Base-by-base conservation (phyloP, 2,888 invertebrate species). In the Tricholauxania praeusta region DNA sequence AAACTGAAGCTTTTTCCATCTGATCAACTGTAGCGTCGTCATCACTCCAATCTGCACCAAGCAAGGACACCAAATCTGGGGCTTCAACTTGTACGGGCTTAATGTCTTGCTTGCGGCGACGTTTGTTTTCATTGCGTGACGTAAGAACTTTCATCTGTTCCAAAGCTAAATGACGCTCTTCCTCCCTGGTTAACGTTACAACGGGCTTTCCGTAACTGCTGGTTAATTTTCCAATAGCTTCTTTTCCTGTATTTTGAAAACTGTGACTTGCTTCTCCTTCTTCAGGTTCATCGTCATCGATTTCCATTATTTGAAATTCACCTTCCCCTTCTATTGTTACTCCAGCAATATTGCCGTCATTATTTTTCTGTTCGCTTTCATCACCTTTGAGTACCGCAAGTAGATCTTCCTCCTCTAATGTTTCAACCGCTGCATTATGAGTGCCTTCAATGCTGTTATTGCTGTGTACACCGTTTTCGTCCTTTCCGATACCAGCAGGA, bases 381-480 rank as follows among this genome's bases (percentile, higher is more conserved):
- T 90, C 89, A 78, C 90, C 88, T 28, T 91, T 90, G 51, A 91
- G 82, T 39, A 88, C 87, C 74, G 89, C 90, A 17, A 91, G 88
- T 73, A 88, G 79, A 73, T 88, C 88, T 19, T 84, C 84, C 68
- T 86, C 84, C 15, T 83, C 81, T 12, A 85, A 64, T 0, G 81
- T 66, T 32, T 74, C 71, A 6, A 51, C 14, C 48, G 47, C 59
- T 14, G 67, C 70, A 8, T 72, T 22, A 19, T 60, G 72, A n/a
- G 3, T 19, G 0, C 53, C 57, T 17, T 48, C 15, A 4, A 17
- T 12, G 39, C 52, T 12, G 12, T 7, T 3, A 47, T 22, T 55
- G 55, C 70, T 12, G 51, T 59, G 32, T 12, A 49, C 6, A 14
- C 22, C 39, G 15, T 51, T 53, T 47, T 14, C 17, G 70, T 52